Percentiles rank a stretch among this genome's conserved stretches.
phyloP scores from a whole-genome alignment of 2,113 vertebrate genomes.

The Emydura subglobosa region DNA sequence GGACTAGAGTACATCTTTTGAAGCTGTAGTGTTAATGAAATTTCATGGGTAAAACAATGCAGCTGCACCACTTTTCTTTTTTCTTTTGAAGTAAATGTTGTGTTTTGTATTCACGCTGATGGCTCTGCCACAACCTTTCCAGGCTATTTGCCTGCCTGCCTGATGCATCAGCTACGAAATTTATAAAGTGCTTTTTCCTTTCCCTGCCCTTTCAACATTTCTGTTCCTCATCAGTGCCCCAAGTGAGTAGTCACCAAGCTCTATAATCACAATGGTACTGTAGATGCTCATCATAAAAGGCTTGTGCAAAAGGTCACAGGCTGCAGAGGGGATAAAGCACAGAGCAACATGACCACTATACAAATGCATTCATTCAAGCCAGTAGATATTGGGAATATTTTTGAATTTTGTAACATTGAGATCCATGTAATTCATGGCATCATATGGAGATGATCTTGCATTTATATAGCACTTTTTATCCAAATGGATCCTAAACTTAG shows the following conservation, averaged over 20 bases:
- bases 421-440: neutral
- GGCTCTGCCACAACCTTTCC: constrained; percentile 22
- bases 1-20: constrained; percentile 8
- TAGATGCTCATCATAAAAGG: neutral
- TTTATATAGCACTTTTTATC: neutral
- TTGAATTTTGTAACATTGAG: neutral
- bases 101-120: constrained; percentile 4
- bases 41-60: constrained; percentile 34
- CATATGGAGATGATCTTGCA: fast-evolving
- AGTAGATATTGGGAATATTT: neutral
- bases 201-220: neutral
- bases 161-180: constrained; percentile 2
- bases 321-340: neutral
- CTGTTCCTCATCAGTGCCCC: neutral
- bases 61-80: neutral
- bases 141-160: neutral
- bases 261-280: neutral
- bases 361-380: neutral
- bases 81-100: constrained; percentile 26
- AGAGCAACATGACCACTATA: neutral
- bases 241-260: neutral
- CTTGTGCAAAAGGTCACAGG: neutral
- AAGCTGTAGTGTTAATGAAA: constrained; percentile 30
- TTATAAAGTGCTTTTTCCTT: neutral
- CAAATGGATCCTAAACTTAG: neutral